A percentile compares a stretch with the other conserved stretches of the same genome.
phyloP scores from a whole-genome alignment of 2,113 vertebrate genomes.

The Chaetorhynchus papuensis region DNA sequence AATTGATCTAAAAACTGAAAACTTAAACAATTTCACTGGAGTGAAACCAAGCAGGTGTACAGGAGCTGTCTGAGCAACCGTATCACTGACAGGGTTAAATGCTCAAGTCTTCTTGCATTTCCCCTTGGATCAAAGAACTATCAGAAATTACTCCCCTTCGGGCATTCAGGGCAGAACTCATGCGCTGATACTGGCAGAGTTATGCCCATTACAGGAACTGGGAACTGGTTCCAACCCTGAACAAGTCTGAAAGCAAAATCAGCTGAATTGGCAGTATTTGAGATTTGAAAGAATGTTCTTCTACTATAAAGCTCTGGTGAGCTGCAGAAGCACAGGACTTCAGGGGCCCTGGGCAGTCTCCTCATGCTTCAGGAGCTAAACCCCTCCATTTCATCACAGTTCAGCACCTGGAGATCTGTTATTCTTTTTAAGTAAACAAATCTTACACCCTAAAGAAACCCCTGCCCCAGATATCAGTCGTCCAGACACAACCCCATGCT shows the following conservation, averaged over 20 bases:
- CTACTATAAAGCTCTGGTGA: neutral
- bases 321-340: neutral
- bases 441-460: neutral
- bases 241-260: neutral
- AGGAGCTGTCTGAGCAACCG: neutral
- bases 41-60: neutral
- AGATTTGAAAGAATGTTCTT: neutral
- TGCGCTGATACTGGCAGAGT: rapidly evolving
- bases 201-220: neutral
- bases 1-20: neutral
- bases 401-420: neutral
- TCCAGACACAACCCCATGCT: neutral
- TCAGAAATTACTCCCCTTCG: neutral
- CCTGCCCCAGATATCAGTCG: neutral
- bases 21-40: neutral
- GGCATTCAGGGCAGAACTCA: neutral
- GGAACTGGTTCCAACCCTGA: neutral
- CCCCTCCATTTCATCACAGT: neutral
- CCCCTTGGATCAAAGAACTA: neutral
- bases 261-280: neutral
- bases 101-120: neutral
- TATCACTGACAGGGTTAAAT: neutral
- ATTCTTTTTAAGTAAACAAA: neutral
- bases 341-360: too few species aligned
- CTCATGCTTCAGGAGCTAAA: neutral